Percentiles rank a stretch among this genome's conserved stretches.
These are phyloP conservation scores for Chrysogorgia sp. DNA, from an alignment of 92 coral and sea anemone species.

Conservation along the genomic window DNA sequence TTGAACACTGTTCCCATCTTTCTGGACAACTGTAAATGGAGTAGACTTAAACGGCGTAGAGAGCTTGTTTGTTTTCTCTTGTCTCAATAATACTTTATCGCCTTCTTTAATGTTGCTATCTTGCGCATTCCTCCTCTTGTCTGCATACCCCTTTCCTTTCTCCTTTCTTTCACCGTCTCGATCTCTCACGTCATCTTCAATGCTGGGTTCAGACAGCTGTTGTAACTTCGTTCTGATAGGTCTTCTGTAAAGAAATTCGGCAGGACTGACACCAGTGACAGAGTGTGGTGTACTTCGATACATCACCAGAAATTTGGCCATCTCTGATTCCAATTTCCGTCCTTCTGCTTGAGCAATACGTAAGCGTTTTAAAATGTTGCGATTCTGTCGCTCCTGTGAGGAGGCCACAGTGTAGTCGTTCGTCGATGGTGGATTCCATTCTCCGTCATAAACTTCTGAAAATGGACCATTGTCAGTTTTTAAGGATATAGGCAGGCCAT, in stretches of 20 bases:
- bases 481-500: constrained; percentile 45
- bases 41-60: constrained; percentile 19
- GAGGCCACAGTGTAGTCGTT: constrained; percentile 60
- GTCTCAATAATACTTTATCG: constrained; percentile 30
- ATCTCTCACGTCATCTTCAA: too few relatives aligned
- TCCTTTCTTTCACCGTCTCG: too few relatives aligned
- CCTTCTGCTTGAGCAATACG: constrained; percentile 62
- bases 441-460: constrained; percentile 43
- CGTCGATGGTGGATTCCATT: constrained; percentile 58
- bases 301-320: constrained; percentile 36
- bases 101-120: too few relatives aligned
- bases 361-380: constrained; percentile 53
- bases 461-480: constrained; percentile 62
- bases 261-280: constrained; percentile 32
- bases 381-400: constrained; percentile 58
- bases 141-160: too few relatives aligned
- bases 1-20: constrained; percentile 31
- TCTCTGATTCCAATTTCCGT: constrained; percentile 30
- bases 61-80: constrained; percentile 26
- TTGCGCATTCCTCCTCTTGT: too few relatives aligned
- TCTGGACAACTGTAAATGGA: constrained; percentile 40
- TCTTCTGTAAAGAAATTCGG: constrained; percentile 20
- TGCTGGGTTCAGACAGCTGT: background rate
- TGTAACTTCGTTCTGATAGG: constrained; percentile 24
- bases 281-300: constrained; percentile 47